Base-by-base conservation (phyloP, 1,140 invertebrate species). In the Pogonomyrmex barbatus region DNA sequence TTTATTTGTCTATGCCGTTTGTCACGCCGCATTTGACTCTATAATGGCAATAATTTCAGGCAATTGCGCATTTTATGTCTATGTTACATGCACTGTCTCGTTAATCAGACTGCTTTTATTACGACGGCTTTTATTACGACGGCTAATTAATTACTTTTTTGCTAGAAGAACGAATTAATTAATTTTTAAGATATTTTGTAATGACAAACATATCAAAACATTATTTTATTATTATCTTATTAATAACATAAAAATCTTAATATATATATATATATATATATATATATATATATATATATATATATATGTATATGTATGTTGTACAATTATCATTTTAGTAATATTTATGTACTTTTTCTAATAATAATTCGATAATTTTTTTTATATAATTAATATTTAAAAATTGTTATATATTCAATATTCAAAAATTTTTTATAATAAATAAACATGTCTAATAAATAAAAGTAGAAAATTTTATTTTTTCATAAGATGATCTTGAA, bases 31-130 rank as follows among this genome's bases (percentile, higher is more conserved):
- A 73, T 83, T 89, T 73, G 45, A 73, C 33, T 10, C 33, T 63
- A 83, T 63, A 82, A 88, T 47, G 30, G 54, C 24, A 70, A 58
- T 81, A 86, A 88, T 85, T 84, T 30, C 33, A 2, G 42, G 33
- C n/a, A 83, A 83, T 83, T 60, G 67, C 24, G 17, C 45, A 36
- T 12, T 73, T 83, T 62, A 24, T 58, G 17, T 58, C 4, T 30
- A 36, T 17, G 2, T 83, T 58, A 62, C 14, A 12, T 47, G 12
- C 8, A 56, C 5, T 2, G 36, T 17, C n/a, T 73, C n/a, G 42
- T 62, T 75, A 83, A 82, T 73, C 33, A 9, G 17, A 12, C 54
- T 58, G 39, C 2, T 24, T 63, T 62, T 63, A 63, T 77, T 63
- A 63, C 1, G 1, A 2, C 4, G 4, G 9, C 4, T 75, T 63